Evolutionary conservation across 2,113 vertebrate species (phyloP), one percentile per base, ranked within the genome.

Genomic region (Callochromis pleurospilus): DNA sequence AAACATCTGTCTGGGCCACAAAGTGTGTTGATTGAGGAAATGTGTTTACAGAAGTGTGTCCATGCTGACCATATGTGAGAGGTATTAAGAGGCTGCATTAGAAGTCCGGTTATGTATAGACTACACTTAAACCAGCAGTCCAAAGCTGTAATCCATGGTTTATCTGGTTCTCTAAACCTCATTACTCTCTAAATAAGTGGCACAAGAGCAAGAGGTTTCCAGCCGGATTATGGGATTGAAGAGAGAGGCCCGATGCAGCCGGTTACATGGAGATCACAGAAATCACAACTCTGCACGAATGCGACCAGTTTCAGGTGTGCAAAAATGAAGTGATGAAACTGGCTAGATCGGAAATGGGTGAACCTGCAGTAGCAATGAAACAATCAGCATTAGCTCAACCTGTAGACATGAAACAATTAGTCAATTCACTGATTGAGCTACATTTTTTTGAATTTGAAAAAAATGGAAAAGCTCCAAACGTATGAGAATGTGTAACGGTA

Each of bases 101-200:
- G 73, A 90, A 88, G 91, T 90, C 88, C n/a, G 79, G 84, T 89
- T 89, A 70, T 88, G 89, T 79, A 82, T 73, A 88, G 86, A 93
- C 92, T 53, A 88, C 85, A 88, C 87, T 90, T 92, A 91, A 90
- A 93, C 86, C 88, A 83, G 60, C 84, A 73, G 86, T 70, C 62
- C 54, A 85, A 81, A 84, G 42, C 89, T 77, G 82, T 95, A 94
- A 95, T 94, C 93, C 93, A 79, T 88, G 81, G 31, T 94, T 94
- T 92, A 95, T 89, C 92, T 77, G 56, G 81, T 33, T 82, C 89
- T 54, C 88, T 94, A 91, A 95, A 93, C 90, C 92, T 92, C 86
- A 94, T 93, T 92, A 93, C 83, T 94, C 88, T 92, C 88, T 92
- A 92, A 93, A 92, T 89, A 95, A 95, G 91, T 91, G 93, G 93